Conservation (phyloP, 2,113 vertebrate species). For the Sebastes fasciatus region DNA sequence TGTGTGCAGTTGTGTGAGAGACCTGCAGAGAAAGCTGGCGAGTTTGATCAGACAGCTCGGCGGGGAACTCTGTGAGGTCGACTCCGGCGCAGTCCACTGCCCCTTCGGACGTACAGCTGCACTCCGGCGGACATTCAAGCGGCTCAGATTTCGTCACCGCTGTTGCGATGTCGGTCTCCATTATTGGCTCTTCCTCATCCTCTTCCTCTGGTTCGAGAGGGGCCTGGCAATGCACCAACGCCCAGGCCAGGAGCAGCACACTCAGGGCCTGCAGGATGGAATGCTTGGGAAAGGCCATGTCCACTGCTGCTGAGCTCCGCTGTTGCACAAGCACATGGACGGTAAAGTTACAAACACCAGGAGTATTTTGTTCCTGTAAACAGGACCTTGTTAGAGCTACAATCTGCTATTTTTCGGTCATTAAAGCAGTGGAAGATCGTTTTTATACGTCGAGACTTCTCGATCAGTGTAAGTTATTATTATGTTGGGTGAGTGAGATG, state of each 20-base stretch:
- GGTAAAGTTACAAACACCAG: constrained; percentile 9
- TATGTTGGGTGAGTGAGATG: background rate
- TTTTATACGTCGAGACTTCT: background rate
- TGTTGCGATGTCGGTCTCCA: constrained; percentile 5
- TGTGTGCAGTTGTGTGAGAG: constrained; percentile 3
- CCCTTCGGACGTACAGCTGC: constrained; percentile 90
- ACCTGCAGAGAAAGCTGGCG: constrained; percentile 96
- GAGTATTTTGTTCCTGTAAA: constrained; percentile 9
- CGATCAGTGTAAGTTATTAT: background rate
- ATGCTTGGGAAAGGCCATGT: constrained; percentile 68
- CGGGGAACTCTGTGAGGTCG: constrained; percentile 91
- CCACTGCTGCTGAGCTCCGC: constrained; percentile 29
- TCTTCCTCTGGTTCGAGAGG: constrained; percentile 58
- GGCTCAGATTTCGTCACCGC: background rate
- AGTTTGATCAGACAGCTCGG: constrained; percentile 86
- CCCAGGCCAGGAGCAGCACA: constrained; percentile 78
- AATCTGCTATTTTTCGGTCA: background rate
- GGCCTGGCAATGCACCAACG: constrained; percentile 74
- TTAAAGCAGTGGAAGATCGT: background rate
- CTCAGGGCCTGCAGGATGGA: constrained; percentile 77
- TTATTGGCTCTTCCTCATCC: constrained; percentile 66
- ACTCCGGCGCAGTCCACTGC: constrained; percentile 94
- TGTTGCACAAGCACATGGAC: constrained; percentile 47
- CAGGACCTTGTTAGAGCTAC: background rate
- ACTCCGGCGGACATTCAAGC: constrained; percentile 87